Evolutionary conservation across 1,140 invertebrate genomes (phyloP), one percentile per base, ranked within the genome.

Genomic region (Penaeus chinensis): DNA sequence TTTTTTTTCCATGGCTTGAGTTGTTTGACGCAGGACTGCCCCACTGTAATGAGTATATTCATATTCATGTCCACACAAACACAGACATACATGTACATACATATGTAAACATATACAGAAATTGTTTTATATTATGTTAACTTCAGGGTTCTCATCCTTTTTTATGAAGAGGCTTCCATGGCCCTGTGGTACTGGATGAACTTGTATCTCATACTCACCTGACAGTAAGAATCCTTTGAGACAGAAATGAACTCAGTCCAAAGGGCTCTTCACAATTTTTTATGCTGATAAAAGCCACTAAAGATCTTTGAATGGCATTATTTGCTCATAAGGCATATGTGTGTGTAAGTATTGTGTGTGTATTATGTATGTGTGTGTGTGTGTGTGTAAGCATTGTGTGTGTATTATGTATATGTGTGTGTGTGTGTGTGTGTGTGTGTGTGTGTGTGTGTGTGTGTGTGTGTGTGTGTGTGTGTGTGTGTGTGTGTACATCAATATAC

Each of bases 141-240:
- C 54, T 77, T 87, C 81, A 82, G 86, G 80, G 86, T 78, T 85
- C 65, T 85, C 84, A 62, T 82, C 81, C 81, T 76, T 82, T 87
- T 66, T 82, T 60, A 82, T 65, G 65, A 87, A 83, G 86, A 87
- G 86, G 86, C 86, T 87, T 87, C 86, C 86, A 87, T 62, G 77
- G 77, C 71, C 80, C 71, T 65, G 86, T 87, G 80, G 42, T 87
- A 42, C 86, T 87, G 86, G 86, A 69, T 87, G 65, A 81, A 82
- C 71, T 69, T 63, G 42, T 71, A 42, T 42, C 37, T 66, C 80
- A 82, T 69, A 82, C 71, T 83, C 79, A 76, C 79, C 63, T 76
- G 71, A 82, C 74, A 77, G 80, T 76, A 77, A 87, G 85, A 87
- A 61, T 87, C 86, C 85, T 74, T 82, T 69, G 79, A 27, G 61